Percentiles rank a stretch among this genome's conserved stretches.
These are phyloP conservation scores for Sceliomorpha sp. DNA, from an alignment of 2,888 invertebrate genomes.

Conservation along the genomic window DNA sequence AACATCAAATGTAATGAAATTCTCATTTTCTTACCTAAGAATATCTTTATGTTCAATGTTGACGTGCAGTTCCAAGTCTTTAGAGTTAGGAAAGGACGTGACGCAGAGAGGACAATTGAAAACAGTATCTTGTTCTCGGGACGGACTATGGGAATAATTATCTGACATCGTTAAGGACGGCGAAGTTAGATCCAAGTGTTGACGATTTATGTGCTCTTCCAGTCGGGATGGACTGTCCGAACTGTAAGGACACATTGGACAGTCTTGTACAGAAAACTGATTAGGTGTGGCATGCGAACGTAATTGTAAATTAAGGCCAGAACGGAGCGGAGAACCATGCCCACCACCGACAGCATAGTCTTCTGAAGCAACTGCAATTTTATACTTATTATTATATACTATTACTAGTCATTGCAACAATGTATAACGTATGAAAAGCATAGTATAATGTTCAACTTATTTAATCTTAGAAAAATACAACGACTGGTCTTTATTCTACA, in stretches of 20 bases:
- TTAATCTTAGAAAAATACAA: no score
- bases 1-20: constrained; percentile 3
- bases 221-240: constrained; percentile 87
- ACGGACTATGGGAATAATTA: constrained; percentile 58
- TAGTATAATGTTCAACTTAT: no score
- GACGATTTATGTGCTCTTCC: constrained; percentile 91
- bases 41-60: constrained; percentile 92
- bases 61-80: constrained; percentile 91
- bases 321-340: constrained; percentile 88
- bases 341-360: constrained; percentile 79
- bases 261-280: constrained; percentile 81
- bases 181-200: constrained; percentile 90
- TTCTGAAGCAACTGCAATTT: constrained; percentile 65
- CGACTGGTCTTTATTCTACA: no score
- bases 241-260: constrained; percentile 89
- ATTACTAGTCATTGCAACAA: no score
- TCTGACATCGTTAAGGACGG: constrained; percentile 83
- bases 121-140: constrained; percentile 69
- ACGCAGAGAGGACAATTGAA: constrained; percentile 91
- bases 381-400: constrained; percentile 2
- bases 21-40: constrained; percentile 83
- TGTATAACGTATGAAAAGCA: no score
- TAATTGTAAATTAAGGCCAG: constrained; percentile 76
- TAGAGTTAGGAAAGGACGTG: constrained; percentile 86
- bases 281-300: constrained; percentile 75